Conservation (phyloP, 2,797 vertebrate genomes). For the Neostethus bicornis region DNA sequence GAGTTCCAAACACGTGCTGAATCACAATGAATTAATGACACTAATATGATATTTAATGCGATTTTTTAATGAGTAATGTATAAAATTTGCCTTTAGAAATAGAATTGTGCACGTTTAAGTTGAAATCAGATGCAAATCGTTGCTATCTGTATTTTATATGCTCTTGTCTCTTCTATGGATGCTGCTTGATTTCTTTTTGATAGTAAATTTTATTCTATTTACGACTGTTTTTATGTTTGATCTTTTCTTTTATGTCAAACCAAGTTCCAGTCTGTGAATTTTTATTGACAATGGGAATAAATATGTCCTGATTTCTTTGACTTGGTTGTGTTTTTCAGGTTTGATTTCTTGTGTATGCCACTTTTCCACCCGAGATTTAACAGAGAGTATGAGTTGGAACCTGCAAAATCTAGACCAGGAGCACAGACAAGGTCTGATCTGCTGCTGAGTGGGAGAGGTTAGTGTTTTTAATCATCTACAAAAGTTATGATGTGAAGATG, state of each 20-base stretch:
- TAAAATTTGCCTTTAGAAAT: too few species aligned
- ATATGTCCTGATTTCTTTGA: too few species aligned
- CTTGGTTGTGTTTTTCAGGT: too few species aligned
- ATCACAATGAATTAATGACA: slow-evolving; percentile 32
- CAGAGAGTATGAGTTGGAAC: slow-evolving; percentile 88
- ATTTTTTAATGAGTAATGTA: not conserved
- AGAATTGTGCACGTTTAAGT: not conserved
- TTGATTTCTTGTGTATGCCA: slow-evolving; percentile 95
- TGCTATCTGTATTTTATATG: too few species aligned
- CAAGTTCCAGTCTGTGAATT: too few species aligned
- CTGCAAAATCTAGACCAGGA: slow-evolving; percentile 84
- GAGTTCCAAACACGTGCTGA: slow-evolving; percentile 68
- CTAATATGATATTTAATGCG: not conserved
- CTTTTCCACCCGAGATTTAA: slow-evolving; percentile 90
- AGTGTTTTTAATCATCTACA: slow-evolving; percentile 9
- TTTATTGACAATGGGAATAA: too few species aligned
- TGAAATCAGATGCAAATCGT: not conserved
- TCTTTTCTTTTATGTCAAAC: too few species aligned
- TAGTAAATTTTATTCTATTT: too few species aligned
- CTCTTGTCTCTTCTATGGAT: too few species aligned
- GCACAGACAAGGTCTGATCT: slow-evolving; percentile 92
- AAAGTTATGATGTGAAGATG: too few species aligned
- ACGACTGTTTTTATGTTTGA: too few species aligned
- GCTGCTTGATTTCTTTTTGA: too few species aligned
- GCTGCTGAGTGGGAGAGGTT: slow-evolving; percentile 90